Base-by-base conservation (phyloP, 2,888 invertebrate genomes). In the Torymus aiolomorphi region DNA sequence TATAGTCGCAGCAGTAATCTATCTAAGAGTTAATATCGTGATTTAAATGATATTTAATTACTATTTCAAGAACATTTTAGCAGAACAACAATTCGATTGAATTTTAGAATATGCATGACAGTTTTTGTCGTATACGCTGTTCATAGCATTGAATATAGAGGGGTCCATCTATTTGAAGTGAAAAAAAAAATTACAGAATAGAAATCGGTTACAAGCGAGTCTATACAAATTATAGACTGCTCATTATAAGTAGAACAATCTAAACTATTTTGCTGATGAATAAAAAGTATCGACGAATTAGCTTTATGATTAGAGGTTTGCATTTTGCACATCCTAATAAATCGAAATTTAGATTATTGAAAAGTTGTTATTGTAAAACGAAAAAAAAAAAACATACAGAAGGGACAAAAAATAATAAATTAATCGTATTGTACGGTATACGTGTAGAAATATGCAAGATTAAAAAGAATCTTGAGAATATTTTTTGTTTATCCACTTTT, bases 401-500 rank as follows among this genome's bases (percentile, higher is more conserved):
- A 69, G 14, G 20, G 16, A 56, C 67, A 67, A 65, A 42, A 65
- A 51, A 70, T 31, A 79, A 75, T 24, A 63, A 10, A 61, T 59
- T 66, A 70, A 74, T 66, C 77, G 63, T 76, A 80, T 70, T 66
- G 31, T 72, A 65, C 31, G 20, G 49, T 76, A 52, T 70, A 73
- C 66, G 51, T 76, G 72, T 76, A 80, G 76, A 76, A 57, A 72
- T 80, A 80, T 57, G 67, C 74, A 73, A 77, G 18, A 31, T 54
- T 59, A 63, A 49, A 20, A 42, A 66, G 18, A 56, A 31, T 16
- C 77, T 73, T 24, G 59, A 69, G 63, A 20, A 80, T 75, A 78
- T 80, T 77, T 77, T 80, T 74, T 69, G 61, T 77, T 80, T 69
- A 77, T 51, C 73, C 80, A 74, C 18, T 80, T 80, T 80, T 80